Percentiles rank a stretch among this genome's conserved stretches.
These are phyloP conservation scores for Trinectes maculatus DNA, from an alignment of 2,113 vertebrate genomes.

Conservation along the genomic window DNA sequence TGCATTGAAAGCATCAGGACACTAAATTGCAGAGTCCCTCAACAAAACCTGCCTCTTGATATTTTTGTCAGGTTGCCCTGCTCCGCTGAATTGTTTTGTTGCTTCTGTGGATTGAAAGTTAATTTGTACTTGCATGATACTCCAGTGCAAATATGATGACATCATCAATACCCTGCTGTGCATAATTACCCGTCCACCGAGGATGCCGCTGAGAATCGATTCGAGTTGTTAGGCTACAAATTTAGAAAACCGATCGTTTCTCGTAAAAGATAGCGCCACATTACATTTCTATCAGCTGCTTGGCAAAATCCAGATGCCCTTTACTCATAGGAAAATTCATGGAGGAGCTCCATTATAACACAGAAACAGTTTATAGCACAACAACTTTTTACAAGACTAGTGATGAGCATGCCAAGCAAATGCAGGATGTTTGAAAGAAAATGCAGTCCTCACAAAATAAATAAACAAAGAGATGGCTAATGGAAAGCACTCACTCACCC, in stretches of 20 bases:
- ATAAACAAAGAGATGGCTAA: conserved; percentile 10
- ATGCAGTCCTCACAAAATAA: conserved; percentile 2
- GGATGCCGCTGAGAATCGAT: conserved; percentile 38
- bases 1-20: not conserved
- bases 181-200: conserved; percentile 47
- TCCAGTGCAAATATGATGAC: conserved; percentile 43
- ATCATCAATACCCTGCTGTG: conserved; percentile 62
- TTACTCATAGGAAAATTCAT: not conserved
- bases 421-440: conserved; percentile 11
- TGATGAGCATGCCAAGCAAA: conserved; percentile 13
- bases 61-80: conserved; percentile 33
- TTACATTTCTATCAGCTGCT: conserved; percentile 36
- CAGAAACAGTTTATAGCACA: conserved; percentile 12
- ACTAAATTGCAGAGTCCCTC: not conserved
- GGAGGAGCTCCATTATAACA: conserved; percentile 8
- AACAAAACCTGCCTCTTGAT: conserved; percentile 9
- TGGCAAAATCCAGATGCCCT: conserved; percentile 2
- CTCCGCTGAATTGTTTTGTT: conserved; percentile 29
- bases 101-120: conserved; percentile 34
- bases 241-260: conserved; percentile 36
- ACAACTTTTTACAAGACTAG: conserved; percentile 5
- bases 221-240: conserved; percentile 37
- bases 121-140: conserved; percentile 44
- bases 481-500: conserved; percentile 30
- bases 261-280: conserved; percentile 26